Conservation (phyloP, 2,113 vertebrate species). For the Lasiurus cinereus region DNA sequence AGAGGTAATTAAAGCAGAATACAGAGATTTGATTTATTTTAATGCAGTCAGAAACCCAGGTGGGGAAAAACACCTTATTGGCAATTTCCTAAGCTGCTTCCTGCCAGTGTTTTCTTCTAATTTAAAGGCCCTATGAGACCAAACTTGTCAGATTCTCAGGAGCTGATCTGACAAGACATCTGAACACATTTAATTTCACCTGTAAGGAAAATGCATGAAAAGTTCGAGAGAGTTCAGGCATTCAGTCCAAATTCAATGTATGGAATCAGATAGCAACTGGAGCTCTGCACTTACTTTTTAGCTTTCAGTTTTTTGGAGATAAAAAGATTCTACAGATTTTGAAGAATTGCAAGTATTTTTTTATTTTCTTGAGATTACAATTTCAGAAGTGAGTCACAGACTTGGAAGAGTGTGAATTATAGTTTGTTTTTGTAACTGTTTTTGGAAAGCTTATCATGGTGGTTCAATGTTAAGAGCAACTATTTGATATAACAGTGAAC, state of each 20-base stretch:
- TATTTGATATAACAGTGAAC: not conserved
- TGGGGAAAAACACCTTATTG: not conserved
- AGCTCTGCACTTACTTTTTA: not conserved
- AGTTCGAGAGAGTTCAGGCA: not conserved
- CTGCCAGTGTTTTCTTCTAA: slow-evolving; percentile 30
- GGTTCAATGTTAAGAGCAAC: slow-evolving; percentile 36
- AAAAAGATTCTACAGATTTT: slow-evolving; percentile 50
- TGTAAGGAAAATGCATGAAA: not conserved
- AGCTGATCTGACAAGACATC: not conserved
- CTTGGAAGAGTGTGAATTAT: not conserved
- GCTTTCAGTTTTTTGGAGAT: not conserved
- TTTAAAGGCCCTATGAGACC: not conserved
- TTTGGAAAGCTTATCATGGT: not conserved
- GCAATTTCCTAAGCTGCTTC: slow-evolving; percentile 24
- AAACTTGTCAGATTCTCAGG: not conserved
- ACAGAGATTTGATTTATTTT: not conserved
- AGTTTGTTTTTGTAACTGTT: slow-evolving; percentile 8
- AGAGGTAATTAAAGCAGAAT: not conserved
- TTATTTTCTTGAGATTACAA: not conserved
- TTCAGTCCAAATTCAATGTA: not conserved
- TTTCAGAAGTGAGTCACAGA: not conserved
- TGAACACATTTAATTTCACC: not conserved
- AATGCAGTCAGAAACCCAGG: not conserved
- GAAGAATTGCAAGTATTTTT: slow-evolving; percentile 5
- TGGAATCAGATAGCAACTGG: not conserved